Evolutionary conservation across 2,797 vertebrate species (phyloP), one percentile per base, ranked within the genome.

Genomic region (Orestias chungarensis): DNA sequence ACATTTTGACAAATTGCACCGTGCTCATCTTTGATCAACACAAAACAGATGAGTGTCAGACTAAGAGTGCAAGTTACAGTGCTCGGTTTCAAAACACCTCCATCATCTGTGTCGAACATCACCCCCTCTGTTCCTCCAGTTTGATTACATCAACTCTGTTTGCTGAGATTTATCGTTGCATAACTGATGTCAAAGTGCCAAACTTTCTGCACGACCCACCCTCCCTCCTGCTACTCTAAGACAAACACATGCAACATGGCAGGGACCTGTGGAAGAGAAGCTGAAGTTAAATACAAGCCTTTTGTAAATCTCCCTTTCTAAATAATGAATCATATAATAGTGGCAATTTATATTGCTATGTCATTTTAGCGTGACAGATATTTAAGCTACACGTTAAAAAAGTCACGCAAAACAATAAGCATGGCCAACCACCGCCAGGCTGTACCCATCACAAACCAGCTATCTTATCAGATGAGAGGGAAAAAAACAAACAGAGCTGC

Each of bases 81-180:
- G 9, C 49, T 33, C 46, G 10, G 2, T 66, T 70, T 49, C 43
- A 33, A 65, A 82, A 38, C 61, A 35, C 42, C 54, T 71, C 40
- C 55, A 73, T 78, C 70, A 65, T 76, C 64, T 46, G 29, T 66
- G 67, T 31, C 68, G 50, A 42, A 64, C 18, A 49, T 59, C 65
- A 18, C 29, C 64, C 66, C 31, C 71, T 67, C 71, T 70, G 67
- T 77, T 71, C 61, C 64, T 69, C 65, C 17, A 15, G 52, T 69
- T 50, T 49, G 43, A 76, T 79, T 61, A 77, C 78, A 66, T 75
- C 71, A 25, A 49, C 42, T 71, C 68, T 55, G 44, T 62, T 64
- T 9, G 49, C 75, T 71, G 47, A 73, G 49, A 82, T 65, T 75
- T 74, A 64, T 43, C 43, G 64, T 75, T 85, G 73, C 68, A 64